Evolutionary conservation across 2,797 vertebrate species (phyloP).

Genomic region (Telmatherina bonti): DNA sequence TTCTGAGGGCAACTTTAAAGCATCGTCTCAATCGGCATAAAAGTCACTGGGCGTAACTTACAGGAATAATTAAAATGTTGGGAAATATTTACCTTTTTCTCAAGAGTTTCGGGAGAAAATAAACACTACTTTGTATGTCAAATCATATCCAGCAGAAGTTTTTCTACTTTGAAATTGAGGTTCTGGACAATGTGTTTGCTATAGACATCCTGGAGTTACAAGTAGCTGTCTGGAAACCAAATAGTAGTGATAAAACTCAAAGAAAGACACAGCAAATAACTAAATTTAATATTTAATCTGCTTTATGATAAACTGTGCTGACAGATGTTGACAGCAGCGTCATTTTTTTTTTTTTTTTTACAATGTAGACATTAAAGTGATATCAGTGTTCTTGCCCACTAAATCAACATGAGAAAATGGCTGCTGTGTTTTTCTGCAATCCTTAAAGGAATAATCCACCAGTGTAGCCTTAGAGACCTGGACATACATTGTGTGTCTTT

Average conservation of each 20-base stretch:
- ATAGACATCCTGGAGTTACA: neutral
- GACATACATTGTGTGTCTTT: neutral
- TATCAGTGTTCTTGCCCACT: neutral
- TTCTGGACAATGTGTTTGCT: neutral
- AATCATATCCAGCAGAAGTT: neutral
- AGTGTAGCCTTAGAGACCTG: neutral
- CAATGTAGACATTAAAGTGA: neutral
- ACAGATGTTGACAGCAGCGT: neutral
- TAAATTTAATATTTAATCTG: neutral
- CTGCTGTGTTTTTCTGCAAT: neutral
- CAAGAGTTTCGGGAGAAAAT: constrained; percentile 5
- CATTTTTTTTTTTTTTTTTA: too few relatives aligned
- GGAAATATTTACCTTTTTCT: neutral
- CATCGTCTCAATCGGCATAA: neutral
- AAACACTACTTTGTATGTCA: neutral
- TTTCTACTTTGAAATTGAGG: neutral
- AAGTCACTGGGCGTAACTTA: neutral
- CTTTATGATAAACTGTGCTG: neutral
- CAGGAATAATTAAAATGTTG: neutral
- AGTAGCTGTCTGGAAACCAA: constrained; percentile 1
- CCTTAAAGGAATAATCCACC: neutral
- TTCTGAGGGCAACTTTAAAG: constrained; percentile 17
- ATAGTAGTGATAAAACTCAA: neutral
- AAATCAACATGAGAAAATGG: neutral
- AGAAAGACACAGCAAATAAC: neutral